Percentiles rank a stretch among this genome's conserved stretches.
Evolutionary conservation across 1,140 invertebrate genomes (phyloP).

Genomic region (Saccostrea cuccullata): DNA sequence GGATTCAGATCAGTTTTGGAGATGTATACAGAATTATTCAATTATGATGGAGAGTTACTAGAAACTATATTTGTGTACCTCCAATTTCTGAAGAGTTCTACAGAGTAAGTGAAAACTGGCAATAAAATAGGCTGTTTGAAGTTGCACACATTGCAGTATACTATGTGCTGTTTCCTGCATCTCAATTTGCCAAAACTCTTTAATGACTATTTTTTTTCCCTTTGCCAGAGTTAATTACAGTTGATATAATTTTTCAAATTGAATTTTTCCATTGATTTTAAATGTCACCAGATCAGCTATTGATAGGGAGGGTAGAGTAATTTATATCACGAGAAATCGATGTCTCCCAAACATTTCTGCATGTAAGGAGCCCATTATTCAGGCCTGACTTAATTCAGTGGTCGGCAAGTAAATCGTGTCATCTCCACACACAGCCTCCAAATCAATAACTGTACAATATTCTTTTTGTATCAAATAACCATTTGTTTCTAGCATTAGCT

Average conservation of each 20-base stretch:
- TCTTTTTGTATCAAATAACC: background rate
- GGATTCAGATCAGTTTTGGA: background rate
- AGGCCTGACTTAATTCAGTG: background rate
- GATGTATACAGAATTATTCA: background rate
- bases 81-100: conserved; percentile 8
- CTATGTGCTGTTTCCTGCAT: no score
- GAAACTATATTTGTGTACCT: background rate
- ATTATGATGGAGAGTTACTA: background rate
- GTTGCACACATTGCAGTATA: no score
- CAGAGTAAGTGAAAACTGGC: background rate
- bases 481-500: no score
- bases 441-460: background rate
- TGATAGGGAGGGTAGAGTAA: background rate
- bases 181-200: no score
- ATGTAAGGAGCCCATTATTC: background rate
- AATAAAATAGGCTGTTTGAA: background rate
- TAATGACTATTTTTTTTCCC: no score
- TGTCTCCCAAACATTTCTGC: background rate
- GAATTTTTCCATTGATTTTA: background rate
- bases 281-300: background rate
- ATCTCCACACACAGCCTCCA: background rate
- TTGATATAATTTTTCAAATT: background rate
- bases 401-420: background rate
- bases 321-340: background rate
- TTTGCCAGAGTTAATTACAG: no score